A percentile compares a stretch with the other conserved stretches of the same genome.
Conservation (phyloP, 2,797 vertebrate genomes). For the Chrysocyon brachyurus region DNA sequence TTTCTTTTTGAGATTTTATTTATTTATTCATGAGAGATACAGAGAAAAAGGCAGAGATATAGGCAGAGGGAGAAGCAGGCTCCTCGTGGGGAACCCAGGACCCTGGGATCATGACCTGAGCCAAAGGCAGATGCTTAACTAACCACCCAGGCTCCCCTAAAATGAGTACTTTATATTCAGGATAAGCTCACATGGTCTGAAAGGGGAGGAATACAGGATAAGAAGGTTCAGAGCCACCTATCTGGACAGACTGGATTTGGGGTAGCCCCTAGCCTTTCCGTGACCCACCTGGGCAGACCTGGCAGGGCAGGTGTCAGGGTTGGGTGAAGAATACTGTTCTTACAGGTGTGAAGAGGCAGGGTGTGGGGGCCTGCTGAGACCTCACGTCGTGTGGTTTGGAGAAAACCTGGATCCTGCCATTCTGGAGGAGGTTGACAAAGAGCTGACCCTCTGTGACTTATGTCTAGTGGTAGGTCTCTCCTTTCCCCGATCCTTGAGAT, state of each 20-base stretch:
- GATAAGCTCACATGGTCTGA: background rate
- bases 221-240: background rate
- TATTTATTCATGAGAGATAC: too few relatives aligned
- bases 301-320: background rate
- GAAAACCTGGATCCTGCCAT: constrained; percentile 95
- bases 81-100: too few relatives aligned
- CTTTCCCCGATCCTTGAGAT: background rate
- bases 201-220: background rate
- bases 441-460: constrained; percentile 95
- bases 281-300: background rate
- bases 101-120: too few relatives aligned
- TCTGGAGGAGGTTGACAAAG: constrained; percentile 94
- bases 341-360: constrained; percentile 93
- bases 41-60: too few relatives aligned
- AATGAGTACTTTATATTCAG: background rate
- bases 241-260: background rate
- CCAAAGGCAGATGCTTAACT: too few relatives aligned
- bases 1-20: too few relatives aligned
- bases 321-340: background rate
- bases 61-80: too few relatives aligned
- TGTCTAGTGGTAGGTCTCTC: constrained; percentile 94
- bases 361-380: constrained; percentile 95
- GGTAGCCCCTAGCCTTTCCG: background rate
- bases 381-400: constrained; percentile 97
- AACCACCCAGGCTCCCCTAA: too few relatives aligned